Conservation (phyloP, 2,113 vertebrate species). For the Zapornia atra region DNA sequence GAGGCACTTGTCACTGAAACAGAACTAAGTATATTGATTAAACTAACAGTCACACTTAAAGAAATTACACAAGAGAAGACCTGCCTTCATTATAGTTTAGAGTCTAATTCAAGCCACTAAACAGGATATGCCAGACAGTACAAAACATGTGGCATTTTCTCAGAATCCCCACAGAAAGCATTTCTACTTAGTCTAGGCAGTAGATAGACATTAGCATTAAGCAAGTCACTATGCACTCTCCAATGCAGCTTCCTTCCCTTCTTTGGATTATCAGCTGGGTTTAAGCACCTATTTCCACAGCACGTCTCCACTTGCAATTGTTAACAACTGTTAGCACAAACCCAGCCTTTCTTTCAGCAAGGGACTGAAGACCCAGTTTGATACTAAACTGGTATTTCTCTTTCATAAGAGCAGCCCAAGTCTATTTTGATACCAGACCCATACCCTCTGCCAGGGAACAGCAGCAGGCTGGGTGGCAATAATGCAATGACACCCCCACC, state of each 20-base stretch:
- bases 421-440: accelerated
- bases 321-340: neutral
- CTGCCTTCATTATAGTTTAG: neutral
- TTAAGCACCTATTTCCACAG: neutral
- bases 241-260: neutral
- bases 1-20: neutral
- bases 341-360: neutral
- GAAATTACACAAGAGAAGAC: neutral
- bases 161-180: neutral
- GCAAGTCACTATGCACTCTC: neutral
- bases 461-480: neutral
- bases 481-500: accelerated
- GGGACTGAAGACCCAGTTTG: neutral
- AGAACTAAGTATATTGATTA: neutral
- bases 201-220: neutral
- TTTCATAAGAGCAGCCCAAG: neutral
- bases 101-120: neutral
- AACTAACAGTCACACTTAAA: neutral
- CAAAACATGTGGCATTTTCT: neutral
- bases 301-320: neutral
- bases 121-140: neutral
- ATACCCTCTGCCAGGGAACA: neutral
- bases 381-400: neutral
- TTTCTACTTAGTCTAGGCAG: neutral
- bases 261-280: neutral